phyloP scores from a whole-genome alignment of 2,797 vertebrate genomes.

The Siniperca scherzeri region DNA sequence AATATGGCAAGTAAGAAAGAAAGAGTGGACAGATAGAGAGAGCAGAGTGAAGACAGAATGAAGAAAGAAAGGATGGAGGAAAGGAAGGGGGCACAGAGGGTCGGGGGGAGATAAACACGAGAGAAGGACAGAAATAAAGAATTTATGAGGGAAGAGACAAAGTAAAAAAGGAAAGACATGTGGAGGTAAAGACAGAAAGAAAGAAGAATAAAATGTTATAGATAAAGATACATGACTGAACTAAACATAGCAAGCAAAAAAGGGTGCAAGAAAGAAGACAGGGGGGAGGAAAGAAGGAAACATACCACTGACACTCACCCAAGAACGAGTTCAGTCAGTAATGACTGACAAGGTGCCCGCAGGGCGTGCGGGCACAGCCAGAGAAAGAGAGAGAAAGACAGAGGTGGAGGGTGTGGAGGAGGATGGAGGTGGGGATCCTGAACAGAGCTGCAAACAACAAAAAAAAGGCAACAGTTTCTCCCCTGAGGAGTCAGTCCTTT shows the following conservation, averaged over 20 bases:
- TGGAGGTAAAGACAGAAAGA: constrained; percentile 4
- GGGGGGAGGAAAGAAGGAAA: constrained; percentile 42
- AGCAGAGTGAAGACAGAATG: not conserved
- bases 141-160: not conserved
- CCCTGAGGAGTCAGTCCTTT: constrained; percentile 88
- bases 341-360: constrained; percentile 82
- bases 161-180: not conserved
- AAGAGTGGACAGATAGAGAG: not conserved
- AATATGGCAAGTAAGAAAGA: not conserved
- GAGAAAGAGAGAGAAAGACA: constrained; percentile 32
- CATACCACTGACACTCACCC: constrained; percentile 48
- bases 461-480: constrained; percentile 87
- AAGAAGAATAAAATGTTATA: not conserved
- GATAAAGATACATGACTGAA: constrained; percentile 12
- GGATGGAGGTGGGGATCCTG: constrained; percentile 74
- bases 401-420: constrained; percentile 50
- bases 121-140: not conserved
- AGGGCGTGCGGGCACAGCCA: constrained; percentile 66
- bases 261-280: constrained; percentile 16
- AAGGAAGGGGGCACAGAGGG: not conserved
- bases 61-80: not conserved
- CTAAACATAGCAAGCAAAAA: constrained; percentile 7
- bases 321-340: constrained; percentile 66
- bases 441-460: constrained; percentile 76
- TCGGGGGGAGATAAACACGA: not conserved